These are phyloP conservation scores for Drosophila mayri DNA, from an alignment of 1,140 invertebrate species.

Conservation along the genomic window DNA sequence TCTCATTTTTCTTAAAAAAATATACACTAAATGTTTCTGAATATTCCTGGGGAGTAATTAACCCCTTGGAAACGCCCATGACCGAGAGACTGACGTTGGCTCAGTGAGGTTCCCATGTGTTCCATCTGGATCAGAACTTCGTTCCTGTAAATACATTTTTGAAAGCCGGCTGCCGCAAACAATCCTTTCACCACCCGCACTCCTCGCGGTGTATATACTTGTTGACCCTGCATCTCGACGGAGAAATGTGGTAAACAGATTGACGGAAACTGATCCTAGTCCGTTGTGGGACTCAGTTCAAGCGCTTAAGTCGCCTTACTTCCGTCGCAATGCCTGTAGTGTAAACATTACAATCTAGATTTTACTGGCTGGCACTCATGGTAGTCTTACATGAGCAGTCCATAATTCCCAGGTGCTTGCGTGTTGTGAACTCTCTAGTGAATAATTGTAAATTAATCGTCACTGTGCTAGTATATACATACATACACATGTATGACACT, in stretches of 20 bases:
- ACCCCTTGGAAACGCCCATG: constrained; percentile 1
- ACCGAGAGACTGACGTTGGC: background rate
- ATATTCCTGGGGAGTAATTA: background rate
- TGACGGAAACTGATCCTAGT: constrained; percentile 1
- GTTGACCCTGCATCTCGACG: background rate
- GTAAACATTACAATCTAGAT: constrained; percentile 9
- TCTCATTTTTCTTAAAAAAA: background rate
- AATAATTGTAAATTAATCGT: background rate
- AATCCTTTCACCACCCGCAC: constrained; percentile 45
- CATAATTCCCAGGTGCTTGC: background rate
- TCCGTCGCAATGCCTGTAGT: constrained; percentile 1
- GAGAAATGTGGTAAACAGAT: constrained; percentile 33
- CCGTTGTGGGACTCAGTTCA: background rate
- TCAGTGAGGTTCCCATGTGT: constrained; percentile 19
- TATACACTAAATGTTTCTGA: background rate
- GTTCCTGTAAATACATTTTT: constrained; percentile 17
- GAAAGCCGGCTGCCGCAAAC: background rate
- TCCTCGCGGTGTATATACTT: background rate
- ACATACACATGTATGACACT: background rate
- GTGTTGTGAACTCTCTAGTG: background rate
- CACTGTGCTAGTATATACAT: background rate
- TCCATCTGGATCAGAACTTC: constrained; percentile 12
- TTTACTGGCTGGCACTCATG: background rate
- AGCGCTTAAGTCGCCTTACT: background rate
- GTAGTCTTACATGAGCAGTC: background rate